Base-by-base conservation (phyloP, 2,888 invertebrate genomes). In the Chymomyza procnemis region DNA sequence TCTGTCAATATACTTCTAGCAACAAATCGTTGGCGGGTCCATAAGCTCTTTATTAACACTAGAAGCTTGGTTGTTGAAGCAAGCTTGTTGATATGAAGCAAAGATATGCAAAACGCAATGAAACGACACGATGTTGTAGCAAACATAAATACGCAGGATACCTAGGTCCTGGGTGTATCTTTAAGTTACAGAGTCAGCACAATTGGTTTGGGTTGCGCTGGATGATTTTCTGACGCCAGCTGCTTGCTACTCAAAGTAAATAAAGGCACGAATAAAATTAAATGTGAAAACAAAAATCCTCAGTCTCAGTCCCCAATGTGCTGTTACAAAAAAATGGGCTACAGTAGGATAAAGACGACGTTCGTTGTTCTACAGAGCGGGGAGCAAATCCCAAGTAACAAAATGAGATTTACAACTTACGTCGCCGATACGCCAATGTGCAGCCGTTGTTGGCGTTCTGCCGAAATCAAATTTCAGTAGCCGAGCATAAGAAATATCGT, bases 241-340 rank as follows among this genome's bases (percentile, higher is more conserved):
- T 30, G 66, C 62, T 71, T 65, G 72, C 63, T 69, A 66, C 69
- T 69, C 50, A 48, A 69, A 70, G 73, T 69, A 71, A 75, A 74
- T 64, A 75, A 73, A 54, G 8, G 16, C 22, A 75, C 71, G 75
- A 76, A 78, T 80, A 74, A 80, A 76, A 74, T 76, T 74, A 74
- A 74, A 78, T 71, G 69, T 50, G 4, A 67, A 73, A 73, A 64
- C 58, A 66, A 64, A 73, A 65, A 69, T 68, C 55, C 66, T 41
- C 56, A 54, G 66, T 69, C 66, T 41, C 56, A 54, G 66, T 69
- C n/a, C 52, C 12, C 16, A 30, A 34, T 50, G 50, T 48, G 30
- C 19, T 61, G 61, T 50, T 5, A 41, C 34, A 41, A 12, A 41
- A 41, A 61, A 61, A 16, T 22, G 18, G 16, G 18, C n/a, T 1